These are phyloP conservation scores for Cantharis lateralis DNA, from an alignment of 2,888 invertebrate genomes.

Conservation along the genomic window DNA sequence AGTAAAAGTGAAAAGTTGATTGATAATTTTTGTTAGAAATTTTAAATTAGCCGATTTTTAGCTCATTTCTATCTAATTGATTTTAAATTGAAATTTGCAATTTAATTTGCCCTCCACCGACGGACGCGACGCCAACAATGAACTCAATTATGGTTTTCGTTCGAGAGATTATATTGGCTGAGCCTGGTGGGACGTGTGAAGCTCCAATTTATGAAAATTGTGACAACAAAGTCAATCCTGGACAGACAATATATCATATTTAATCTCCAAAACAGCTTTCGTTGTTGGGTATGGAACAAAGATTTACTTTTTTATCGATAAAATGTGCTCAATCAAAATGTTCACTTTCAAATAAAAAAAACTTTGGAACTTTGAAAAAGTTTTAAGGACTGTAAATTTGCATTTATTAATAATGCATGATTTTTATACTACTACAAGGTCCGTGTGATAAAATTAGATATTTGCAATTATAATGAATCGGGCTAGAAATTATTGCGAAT, in stretches of 20 bases:
- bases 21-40: neutral
- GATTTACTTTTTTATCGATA: neutral
- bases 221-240: neutral
- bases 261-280: neutral
- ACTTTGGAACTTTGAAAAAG: neutral
- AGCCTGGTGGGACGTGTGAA: neutral
- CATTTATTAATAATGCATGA: neutral
- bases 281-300: neutral
- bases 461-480: neutral
- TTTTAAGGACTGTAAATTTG: neutral
- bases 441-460: neutral
- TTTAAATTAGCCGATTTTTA: neutral
- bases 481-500: too few relatives aligned
- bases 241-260: neutral
- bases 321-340: neutral
- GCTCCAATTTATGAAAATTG: neutral
- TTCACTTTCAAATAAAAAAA: neutral
- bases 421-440: neutral
- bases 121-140: too few relatives aligned
- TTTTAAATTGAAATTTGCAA: neutral
- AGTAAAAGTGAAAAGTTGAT: neutral
- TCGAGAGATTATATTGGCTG: neutral
- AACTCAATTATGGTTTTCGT: neutral
- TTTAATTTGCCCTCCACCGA: neutral
- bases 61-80: neutral